Percentiles rank a stretch among this genome's conserved stretches.
Conservation (phyloP, 2,888 invertebrate genomes). For the Schrankia costaestrigalis region DNA sequence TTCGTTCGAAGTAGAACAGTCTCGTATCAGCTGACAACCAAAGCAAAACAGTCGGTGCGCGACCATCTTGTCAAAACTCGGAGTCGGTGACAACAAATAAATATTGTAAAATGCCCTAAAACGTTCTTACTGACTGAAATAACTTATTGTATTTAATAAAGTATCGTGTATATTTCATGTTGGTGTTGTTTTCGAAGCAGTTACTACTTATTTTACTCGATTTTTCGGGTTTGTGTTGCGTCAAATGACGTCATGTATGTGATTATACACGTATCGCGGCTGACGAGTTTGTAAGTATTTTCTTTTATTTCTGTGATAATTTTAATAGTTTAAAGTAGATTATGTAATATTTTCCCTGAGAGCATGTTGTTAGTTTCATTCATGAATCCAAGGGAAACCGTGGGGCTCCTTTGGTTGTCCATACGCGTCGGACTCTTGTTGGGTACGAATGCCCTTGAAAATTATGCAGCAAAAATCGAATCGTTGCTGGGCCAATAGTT, state of each 20-base stretch:
- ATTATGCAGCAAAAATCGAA: conserved; percentile 77
- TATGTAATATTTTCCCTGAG: conserved; percentile 46
- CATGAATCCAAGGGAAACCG: conserved; percentile 57
- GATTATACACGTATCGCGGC: conserved; percentile 78
- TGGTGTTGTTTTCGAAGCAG: conserved; percentile 63
- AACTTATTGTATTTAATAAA: conserved; percentile 65
- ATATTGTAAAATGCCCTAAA: conserved; percentile 78
- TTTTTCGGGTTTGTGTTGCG: conserved; percentile 78
- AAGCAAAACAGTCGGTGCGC: conserved; percentile 82
- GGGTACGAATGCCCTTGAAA: conserved; percentile 76
- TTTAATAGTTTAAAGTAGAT: conserved; percentile 50
- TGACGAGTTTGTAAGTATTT: conserved; percentile 79
- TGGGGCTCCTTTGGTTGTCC: conserved; percentile 41
- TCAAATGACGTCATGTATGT: conserved; percentile 81
- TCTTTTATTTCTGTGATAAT: conserved; percentile 71
- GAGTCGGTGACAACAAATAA: conserved; percentile 78
- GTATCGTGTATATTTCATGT: conserved; percentile 66
- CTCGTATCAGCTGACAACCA: conserved; percentile 81
- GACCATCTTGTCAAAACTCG: conserved; percentile 81
- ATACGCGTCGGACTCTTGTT: conserved; percentile 44
- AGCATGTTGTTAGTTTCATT: conserved; percentile 62
- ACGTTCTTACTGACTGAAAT: conserved; percentile 72
- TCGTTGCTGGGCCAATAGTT: conserved; percentile 53
- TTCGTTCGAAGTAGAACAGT: conserved; percentile 61
- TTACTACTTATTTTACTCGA: conserved; percentile 73